These are phyloP conservation scores for Scaptomyza polygonia DNA, from an alignment of 2,888 invertebrate species.

Conservation along the genomic window DNA sequence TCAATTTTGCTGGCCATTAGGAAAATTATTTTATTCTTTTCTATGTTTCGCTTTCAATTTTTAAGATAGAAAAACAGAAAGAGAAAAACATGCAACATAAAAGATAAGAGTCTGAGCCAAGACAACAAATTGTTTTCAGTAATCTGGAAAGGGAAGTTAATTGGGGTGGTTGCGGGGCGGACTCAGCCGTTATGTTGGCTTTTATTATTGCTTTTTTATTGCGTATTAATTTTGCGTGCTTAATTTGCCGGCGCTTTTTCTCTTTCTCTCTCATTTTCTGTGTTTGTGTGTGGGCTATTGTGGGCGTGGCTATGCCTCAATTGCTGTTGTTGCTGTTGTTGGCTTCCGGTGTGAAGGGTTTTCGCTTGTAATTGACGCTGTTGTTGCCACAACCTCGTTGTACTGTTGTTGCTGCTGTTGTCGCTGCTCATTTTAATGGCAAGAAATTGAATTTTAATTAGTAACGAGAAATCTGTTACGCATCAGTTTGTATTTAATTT, in stretches of 20 bases:
- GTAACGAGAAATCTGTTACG: constrained; percentile 80
- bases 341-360: constrained; percentile 65
- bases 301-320: constrained; percentile 49
- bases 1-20: constrained; percentile 64
- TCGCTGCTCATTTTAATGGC: constrained; percentile 75
- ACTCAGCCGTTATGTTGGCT: constrained; percentile 42
- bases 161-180: background rate
- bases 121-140: constrained; percentile 72
- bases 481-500: constrained; percentile 80
- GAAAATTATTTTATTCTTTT: constrained; percentile 62
- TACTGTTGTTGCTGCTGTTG: constrained; percentile 11
- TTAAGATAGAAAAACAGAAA: constrained; percentile 30
- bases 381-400: constrained; percentile 33
- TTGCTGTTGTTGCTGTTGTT: constrained; percentile 31
- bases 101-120: constrained; percentile 41
- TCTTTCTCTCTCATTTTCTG: constrained; percentile 9
- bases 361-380: constrained; percentile 70
- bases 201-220: constrained; percentile 80
- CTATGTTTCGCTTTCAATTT: constrained; percentile 35
- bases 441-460: constrained; percentile 80
- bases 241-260: constrained; percentile 63
- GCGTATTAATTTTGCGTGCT: constrained; percentile 80
- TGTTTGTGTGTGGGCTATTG: too few species aligned
- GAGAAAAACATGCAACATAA: constrained; percentile 27
- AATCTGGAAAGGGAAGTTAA: constrained; percentile 28